Conservation (phyloP, 2,113 vertebrate species). For the Oreochromis tanganicae region DNA sequence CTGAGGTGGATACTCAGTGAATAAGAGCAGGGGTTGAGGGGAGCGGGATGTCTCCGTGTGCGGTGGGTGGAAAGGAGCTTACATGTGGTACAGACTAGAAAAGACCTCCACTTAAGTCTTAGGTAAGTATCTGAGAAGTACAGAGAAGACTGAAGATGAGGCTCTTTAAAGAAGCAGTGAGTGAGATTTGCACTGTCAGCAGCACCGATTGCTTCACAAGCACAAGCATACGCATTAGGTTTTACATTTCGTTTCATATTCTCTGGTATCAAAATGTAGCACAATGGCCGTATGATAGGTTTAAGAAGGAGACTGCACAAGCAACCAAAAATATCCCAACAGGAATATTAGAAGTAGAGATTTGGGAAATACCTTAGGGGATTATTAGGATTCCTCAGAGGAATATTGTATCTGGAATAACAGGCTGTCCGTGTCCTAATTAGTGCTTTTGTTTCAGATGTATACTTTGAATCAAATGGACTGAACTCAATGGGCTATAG, state of each 20-base stretch:
- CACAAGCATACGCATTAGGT: background rate
- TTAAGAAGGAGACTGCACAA: background rate
- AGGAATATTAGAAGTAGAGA: slow-evolving; percentile 3
- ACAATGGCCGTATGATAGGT: background rate
- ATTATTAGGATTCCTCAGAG: slow-evolving; percentile 23
- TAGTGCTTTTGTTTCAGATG: slow-evolving; percentile 24
- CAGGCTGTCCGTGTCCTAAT: slow-evolving; percentile 34
- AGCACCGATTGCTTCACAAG: background rate
- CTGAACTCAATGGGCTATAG: background rate
- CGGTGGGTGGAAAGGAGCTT: background rate
- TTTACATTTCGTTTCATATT: background rate
- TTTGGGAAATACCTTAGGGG: background rate
- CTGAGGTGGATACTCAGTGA: slow-evolving; percentile 26
- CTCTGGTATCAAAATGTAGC: background rate
- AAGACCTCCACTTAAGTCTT: background rate
- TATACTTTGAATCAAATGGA: slow-evolving; percentile 23
- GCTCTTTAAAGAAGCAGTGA: background rate
- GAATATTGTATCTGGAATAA: slow-evolving; percentile 25
- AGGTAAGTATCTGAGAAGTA: background rate
- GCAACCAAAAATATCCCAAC: slow-evolving; percentile 12
- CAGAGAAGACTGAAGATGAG: background rate
- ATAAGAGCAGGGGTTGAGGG: background rate
- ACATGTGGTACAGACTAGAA: background rate
- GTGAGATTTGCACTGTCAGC: slow-evolving; percentile 11
- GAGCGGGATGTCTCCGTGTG: background rate